These are phyloP conservation scores for Anhinga anhinga DNA, from an alignment of 2,113 vertebrate genomes.

Conservation along the genomic window DNA sequence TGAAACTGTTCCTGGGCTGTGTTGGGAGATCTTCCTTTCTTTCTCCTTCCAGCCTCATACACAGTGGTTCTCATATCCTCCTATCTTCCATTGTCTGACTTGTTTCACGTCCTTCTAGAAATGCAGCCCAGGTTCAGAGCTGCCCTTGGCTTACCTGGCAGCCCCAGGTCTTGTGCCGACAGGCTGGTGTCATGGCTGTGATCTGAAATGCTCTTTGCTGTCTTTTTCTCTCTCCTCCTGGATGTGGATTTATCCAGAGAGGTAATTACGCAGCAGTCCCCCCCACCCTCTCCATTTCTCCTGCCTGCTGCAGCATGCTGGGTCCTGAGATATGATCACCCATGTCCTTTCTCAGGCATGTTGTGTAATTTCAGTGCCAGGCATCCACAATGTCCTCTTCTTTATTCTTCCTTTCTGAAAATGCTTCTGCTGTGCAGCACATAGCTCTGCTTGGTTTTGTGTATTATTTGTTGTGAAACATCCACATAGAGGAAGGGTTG, in stretches of 20 bases:
- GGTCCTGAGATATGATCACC: not conserved
- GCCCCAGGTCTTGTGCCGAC: not conserved
- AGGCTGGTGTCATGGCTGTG: not conserved
- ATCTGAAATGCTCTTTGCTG: constrained; percentile 11
- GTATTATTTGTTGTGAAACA: not conserved
- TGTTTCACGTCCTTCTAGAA: not conserved
- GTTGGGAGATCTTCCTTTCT: not conserved
- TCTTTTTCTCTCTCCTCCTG: not conserved
- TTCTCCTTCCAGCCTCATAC: not conserved
- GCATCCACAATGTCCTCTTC: not conserved
- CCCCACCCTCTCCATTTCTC: not conserved
- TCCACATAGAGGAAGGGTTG: not conserved
- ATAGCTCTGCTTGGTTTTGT: not conserved
- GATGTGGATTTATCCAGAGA: not conserved
- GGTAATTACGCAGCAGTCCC: not conserved
- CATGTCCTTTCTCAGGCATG: not conserved
- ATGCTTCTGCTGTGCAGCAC: not conserved
- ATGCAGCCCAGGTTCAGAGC: not conserved
- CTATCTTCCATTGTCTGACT: not conserved
- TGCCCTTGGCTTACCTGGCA: constrained; percentile 25
- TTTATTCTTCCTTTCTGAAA: not conserved
- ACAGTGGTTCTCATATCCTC: not conserved
- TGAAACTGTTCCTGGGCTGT: not conserved
- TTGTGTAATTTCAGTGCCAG: not conserved
- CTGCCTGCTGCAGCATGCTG: not conserved